Base-by-base conservation (phyloP, 1,140 invertebrate species). In the Calliphora vicina region DNA sequence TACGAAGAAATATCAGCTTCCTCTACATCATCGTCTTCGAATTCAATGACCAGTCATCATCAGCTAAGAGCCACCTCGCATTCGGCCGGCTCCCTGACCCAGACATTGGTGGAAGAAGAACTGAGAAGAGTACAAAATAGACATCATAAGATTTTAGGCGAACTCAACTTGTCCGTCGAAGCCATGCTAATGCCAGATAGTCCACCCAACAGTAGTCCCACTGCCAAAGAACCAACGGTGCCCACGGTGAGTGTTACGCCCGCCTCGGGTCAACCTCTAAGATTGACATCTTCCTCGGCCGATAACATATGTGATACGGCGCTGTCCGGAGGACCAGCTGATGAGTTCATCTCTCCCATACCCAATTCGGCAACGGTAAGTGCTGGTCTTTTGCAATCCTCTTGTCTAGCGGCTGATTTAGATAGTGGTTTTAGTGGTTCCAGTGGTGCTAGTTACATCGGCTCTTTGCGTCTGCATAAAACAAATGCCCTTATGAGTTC, bases 101-200 rank as follows among this genome's bases (percentile, higher is more conserved):
- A 93, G 86, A 94, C 93, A 84, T 92, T 95, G 20, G 93, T 96
- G 12, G 95, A 96, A 87, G 95, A 97, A 88, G 96, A 97, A 91
- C 94, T 97, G 72, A 92, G 94, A 29, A 92, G 94, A 82, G 95
- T 97, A 35, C 95, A 96, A 88, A 94, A 93, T 84, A 92, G 94
- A 29, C 96, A 97, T 91, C 93, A 94, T 85, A 92, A 95, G 86
- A 95, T 97, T 82, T 92, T 97, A 80, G 96, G 96, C 43, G 95
- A 97, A 88, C 91, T 97, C 57, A 97, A 97, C 92, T 92, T 97
- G 43, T 96, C 96, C 85, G 94, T 96, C 42, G 96, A 97, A 91
- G 95, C 95, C 71, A 97, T 97, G 96, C 91, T 96, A 80, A 96
- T 96, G 95, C 96, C 95, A 15, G 92, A 91, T 71, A 90, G 91